Percentiles rank a stretch among this genome's conserved stretches.
Evolutionary conservation across 2,797 vertebrate species (phyloP).

Genomic region (Anableps anableps): DNA sequence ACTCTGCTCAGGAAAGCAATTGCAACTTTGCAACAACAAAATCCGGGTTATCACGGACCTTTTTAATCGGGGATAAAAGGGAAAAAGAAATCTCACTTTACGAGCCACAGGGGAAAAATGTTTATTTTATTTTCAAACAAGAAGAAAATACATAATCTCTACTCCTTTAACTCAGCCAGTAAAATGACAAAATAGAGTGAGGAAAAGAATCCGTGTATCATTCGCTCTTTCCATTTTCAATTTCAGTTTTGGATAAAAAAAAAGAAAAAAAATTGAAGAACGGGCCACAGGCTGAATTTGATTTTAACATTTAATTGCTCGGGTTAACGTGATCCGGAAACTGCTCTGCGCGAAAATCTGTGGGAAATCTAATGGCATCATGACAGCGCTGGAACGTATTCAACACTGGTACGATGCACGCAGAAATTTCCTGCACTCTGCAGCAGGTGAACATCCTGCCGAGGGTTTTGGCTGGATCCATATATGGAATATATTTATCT

Average conservation of each 20-base stretch:
- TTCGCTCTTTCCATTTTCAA: too few relatives aligned
- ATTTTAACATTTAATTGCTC: not conserved
- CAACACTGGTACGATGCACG: not conserved
- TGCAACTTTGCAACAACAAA: conserved; percentile 3
- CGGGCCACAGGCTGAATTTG: not conserved
- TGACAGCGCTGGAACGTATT: not conserved
- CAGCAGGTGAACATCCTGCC: too few relatives aligned
- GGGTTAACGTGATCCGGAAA: not conserved
- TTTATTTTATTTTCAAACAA: not conserved
- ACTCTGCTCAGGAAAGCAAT: conserved; percentile 15
- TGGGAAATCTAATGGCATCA: not conserved
- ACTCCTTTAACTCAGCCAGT: not conserved
- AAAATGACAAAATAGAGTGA: not conserved
- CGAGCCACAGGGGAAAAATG: not conserved
- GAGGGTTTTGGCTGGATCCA: too few relatives aligned
- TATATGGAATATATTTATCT: too few relatives aligned
- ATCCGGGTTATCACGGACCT: not conserved
- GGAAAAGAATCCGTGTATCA: too few relatives aligned
- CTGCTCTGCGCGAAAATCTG: not conserved
- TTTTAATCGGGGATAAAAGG: not conserved
- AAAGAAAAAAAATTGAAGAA: too few relatives aligned
- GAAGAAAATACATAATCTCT: not conserved
- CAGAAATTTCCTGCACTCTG: too few relatives aligned
- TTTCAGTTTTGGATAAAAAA: too few relatives aligned
- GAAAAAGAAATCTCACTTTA: conserved; percentile 1